Evolutionary conservation across 2,888 invertebrate genomes (phyloP).

Genomic region (Automeris io): DNA sequence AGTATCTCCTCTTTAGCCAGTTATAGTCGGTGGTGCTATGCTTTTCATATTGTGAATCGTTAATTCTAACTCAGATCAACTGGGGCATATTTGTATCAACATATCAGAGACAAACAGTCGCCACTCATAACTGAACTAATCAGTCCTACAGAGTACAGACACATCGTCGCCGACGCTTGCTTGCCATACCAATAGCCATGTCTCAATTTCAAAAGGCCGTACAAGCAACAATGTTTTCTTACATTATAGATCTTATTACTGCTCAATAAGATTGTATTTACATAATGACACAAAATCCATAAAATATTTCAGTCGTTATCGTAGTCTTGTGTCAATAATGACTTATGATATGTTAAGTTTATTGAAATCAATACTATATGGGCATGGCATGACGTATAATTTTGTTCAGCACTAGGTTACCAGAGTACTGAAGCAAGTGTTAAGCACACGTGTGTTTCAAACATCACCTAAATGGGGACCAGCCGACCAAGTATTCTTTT

Average conservation of each 20-base stretch:
- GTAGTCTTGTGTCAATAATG: slow-evolving; percentile 35
- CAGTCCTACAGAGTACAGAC: slow-evolving; percentile 71
- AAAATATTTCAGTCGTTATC: slow-evolving; percentile 44
- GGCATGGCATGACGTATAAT: slow-evolving; percentile 18
- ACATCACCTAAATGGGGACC: slow-evolving; percentile 66
- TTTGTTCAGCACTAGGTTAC: slow-evolving; percentile 20
- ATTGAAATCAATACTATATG: slow-evolving; percentile 22
- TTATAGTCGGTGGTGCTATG: background rate
- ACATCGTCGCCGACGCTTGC: slow-evolving; percentile 65
- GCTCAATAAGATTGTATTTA: slow-evolving; percentile 23
- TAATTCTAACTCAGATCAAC: background rate
- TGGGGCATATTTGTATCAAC: slow-evolving; percentile 5
- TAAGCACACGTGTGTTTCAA: slow-evolving; percentile 67
- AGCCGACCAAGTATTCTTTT: slow-evolving; percentile 38
- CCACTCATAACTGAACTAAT: slow-evolving; percentile 63
- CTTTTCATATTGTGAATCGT: background rate
- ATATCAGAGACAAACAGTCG: slow-evolving; percentile 43
- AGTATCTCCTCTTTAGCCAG: background rate
- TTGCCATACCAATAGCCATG: slow-evolving; percentile 53
- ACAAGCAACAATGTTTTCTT: slow-evolving; percentile 18
- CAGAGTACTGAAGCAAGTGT: slow-evolving; percentile 41
- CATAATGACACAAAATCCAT: slow-evolving; percentile 25
- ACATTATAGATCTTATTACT: slow-evolving; percentile 24
- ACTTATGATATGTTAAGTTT: slow-evolving; percentile 22
- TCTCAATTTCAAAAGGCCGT: slow-evolving; percentile 30